Base-by-base conservation (phyloP, 2,113 vertebrate species). In the Gymnorhina tibicen region DNA sequence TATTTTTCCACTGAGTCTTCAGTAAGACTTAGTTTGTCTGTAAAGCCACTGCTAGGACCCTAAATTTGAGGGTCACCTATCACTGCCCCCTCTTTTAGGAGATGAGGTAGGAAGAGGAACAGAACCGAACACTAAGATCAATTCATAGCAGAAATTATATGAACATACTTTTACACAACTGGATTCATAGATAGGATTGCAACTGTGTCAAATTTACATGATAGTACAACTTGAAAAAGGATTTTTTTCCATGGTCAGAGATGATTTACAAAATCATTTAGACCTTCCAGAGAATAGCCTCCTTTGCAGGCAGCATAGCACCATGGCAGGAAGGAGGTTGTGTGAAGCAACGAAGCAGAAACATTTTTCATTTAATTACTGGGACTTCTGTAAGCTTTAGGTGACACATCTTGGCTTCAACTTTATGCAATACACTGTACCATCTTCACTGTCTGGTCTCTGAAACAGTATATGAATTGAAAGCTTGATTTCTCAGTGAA, bases 261-360 rank as follows among this genome's bases (percentile, higher is more conserved):
- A 37, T 70, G 22, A 79, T 55, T 75, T 85, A 49, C 20, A 91
- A 47, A 79, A 53, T 5, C 27, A 47, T 68, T 81, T 52, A 82
- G 47, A n/a, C 9, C 18, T 52, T 58, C 23, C n/a, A 47, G 24
- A 62, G 23, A 50, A 18, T 0, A 5, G 3, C 13, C 7, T 12
- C 28, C 60, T 91, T 62, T 72, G n/a, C 67, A 75, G n/a, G 21
- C 18, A 75, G 16, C 16, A 4, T 42, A 24, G 28, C 18, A 75
- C 18, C 16, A 4, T 42, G 28, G 28, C 22, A 82, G 42, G 49
- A 23, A 62, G 26, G 19, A 67, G 19, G 2, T 37, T 78, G 24
- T 39, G 7, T 28, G 59, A 53, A 78, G 32, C n/a, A 47, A 4
- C 44, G 70, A 72, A 70, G 33, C 22, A 35, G 46, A 59, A 86